These are phyloP conservation scores for Brachionus calyciflorus DNA, from an alignment of 1,140 invertebrate species.

Conservation along the genomic window DNA sequence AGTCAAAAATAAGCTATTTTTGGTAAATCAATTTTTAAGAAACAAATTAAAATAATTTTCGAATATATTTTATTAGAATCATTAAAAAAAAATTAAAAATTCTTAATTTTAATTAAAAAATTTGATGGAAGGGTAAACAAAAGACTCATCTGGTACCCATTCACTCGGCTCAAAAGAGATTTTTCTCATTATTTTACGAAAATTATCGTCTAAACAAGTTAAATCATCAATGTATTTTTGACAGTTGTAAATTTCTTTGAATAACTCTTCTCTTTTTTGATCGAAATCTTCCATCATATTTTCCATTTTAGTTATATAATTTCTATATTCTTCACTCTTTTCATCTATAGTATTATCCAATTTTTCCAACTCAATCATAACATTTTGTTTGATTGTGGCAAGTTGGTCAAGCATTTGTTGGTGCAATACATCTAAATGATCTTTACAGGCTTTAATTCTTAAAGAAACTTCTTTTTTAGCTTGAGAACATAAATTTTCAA, in stretches of 20 bases:
- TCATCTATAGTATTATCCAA: background rate
- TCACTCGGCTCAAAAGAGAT: slow-evolving; percentile 19
- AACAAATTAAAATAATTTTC: no score
- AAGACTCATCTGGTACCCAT: slow-evolving; percentile 1
- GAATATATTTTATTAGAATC: no score
- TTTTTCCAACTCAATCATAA: background rate
- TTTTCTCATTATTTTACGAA: background rate
- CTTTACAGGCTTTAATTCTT: background rate
- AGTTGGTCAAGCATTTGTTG: background rate
- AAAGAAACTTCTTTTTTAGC: slow-evolving; percentile 4
- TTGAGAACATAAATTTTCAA: background rate
- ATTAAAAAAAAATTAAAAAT: no score
- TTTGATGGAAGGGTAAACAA: background rate
- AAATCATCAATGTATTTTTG: background rate
- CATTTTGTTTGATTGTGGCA: background rate
- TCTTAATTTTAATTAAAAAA: background rate
- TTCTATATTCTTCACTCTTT: background rate
- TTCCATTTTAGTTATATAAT: background rate
- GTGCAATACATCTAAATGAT: background rate
- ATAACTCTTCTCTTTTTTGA: background rate
- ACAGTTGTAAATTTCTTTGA: background rate
- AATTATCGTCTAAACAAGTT: background rate
- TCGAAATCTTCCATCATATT: background rate
- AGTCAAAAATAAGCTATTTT: no score
- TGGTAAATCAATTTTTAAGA: no score